Base-by-base conservation (phyloP, 2,113 vertebrate species). In the Campylorhamphus procurvoides region DNA sequence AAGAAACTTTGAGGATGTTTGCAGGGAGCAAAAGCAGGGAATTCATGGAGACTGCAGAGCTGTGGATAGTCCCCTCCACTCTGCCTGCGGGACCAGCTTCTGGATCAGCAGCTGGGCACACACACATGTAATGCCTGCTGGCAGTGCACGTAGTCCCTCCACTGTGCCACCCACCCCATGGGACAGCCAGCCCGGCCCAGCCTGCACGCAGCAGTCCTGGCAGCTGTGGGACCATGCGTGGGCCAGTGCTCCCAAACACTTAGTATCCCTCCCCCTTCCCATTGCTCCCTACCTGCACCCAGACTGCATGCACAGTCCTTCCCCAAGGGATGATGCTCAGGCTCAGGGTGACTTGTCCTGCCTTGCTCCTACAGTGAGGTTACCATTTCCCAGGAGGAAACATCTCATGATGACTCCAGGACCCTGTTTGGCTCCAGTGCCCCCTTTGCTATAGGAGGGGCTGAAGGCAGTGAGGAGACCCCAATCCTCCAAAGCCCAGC, bases 181-280 rank as follows among this genome's bases (percentile, higher is more conserved):
- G 86, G 37, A 39, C 15, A 0, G 3, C 28, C 80, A 28, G 58
- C 25, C 68, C 18, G 3, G 18, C 52, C 47, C 25, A 22, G 84
- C 9, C 69, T 49, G 60, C 1, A 5, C 64, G 11, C 3, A 92
- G 53, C 9, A 7, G 9, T 8, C 47, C 78, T 49, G 86, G 81
- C 92, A 97, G 84, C 84, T 0, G 1, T 0, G 5, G 44, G 56
- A 72, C 81, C 90, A 73, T 24, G 9, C 0, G 2, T 1, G 0
- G 62, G 23, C 18, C 66, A 19, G 58, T 0, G 8, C 60, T 87
- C 68, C 75, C 75, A 24, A 82, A 74, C 86, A 23, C 44, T 79
- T 76, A 89, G 88, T 87, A 73, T 67, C 23, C 20, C 58, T 79
- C 40, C 62, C 44, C 37, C 76, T 47, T 50, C 60, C 49, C 8